These are phyloP conservation scores for Lasius fuliginosus DNA, from an alignment of 2,888 invertebrate species.

Conservation along the genomic window DNA sequence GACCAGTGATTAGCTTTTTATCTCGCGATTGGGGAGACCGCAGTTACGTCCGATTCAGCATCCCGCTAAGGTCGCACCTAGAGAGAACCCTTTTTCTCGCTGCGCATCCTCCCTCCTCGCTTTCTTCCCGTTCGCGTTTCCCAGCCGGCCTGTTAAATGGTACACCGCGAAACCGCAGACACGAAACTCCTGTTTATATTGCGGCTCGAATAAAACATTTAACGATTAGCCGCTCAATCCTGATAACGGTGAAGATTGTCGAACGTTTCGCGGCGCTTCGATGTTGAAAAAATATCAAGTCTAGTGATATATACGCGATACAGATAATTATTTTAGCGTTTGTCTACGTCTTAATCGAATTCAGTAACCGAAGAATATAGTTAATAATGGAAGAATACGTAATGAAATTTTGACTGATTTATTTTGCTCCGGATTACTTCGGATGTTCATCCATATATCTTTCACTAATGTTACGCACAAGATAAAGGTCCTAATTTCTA, in stretches of 20 bases:
- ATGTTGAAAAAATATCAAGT: background rate
- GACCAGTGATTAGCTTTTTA: conserved; percentile 50
- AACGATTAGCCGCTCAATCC: conserved; percentile 33
- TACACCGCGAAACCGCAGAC: conserved; percentile 60
- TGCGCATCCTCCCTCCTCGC: conserved; percentile 7
- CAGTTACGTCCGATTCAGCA: conserved; percentile 46
- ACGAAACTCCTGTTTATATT: conserved; percentile 50
- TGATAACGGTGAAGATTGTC: background rate
- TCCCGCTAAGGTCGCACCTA: conserved; percentile 16
- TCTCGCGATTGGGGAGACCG: conserved; percentile 30
- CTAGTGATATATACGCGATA: background rate
- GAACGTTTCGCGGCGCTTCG: background rate
- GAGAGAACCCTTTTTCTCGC: conserved; percentile 5
- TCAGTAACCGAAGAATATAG: background rate
- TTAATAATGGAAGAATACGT: background rate
- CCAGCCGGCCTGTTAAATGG: conserved; percentile 33
- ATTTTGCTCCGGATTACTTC: background rate
- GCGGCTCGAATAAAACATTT: conserved; percentile 18
- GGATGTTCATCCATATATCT: background rate
- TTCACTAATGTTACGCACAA: background rate
- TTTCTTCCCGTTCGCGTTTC: background rate
- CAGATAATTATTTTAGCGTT: background rate
- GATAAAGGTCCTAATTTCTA: background rate
- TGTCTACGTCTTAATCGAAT: background rate
- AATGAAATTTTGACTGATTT: background rate